Evolutionary conservation across 2,113 vertebrate genomes (phyloP), one percentile per base, ranked within the genome.

Genomic region (Sminthopsis crassicaudata): DNA sequence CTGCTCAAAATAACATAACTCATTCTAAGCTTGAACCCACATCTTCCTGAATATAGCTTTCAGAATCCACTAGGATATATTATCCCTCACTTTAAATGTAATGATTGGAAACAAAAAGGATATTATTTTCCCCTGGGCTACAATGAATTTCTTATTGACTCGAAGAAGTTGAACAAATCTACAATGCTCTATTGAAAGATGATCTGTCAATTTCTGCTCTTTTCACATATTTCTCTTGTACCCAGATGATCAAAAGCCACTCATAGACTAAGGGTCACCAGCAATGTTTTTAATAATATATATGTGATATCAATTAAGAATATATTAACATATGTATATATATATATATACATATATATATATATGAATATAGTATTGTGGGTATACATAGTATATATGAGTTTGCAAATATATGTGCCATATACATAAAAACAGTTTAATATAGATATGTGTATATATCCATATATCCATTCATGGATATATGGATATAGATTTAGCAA

Each of bases 151-250:
- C 25, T 55, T 42, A 89, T 2, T 42, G 51, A 27, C 24, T 42
- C 52, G 2, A 93, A 94, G 91, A 89, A 2, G 88, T 46, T 26
- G 16, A 48, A 8, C 48, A 60, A 88, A 0, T 90, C 57, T 90
- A 46, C 23, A n/a, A 90, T 89, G 53, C 46, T 54, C 51, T 22
- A 30, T 92, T 46, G 53, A 53, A 84, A 51, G 25, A 30, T 2
- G 5, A 53, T 8, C 24, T 53, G 24, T 92, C 91, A 0, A 53
- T 67, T 91, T 95, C n/a, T 92, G n/a, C n/a, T 42, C n/a, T 19
- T 84, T 84, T 89, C 93, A 90, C 89, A 51, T 76, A 52, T 4
- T 46, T 90, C 90, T 93, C 51, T 95, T 46, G 27, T 8, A 52
- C 25, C 16, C 0, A 42, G 9, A 46, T 48, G 1, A 27, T 92